Evolutionary conservation across 2,113 vertebrate genomes (phyloP), one percentile per base, ranked within the genome.

Genomic region (Propithecus coquereli): DNA sequence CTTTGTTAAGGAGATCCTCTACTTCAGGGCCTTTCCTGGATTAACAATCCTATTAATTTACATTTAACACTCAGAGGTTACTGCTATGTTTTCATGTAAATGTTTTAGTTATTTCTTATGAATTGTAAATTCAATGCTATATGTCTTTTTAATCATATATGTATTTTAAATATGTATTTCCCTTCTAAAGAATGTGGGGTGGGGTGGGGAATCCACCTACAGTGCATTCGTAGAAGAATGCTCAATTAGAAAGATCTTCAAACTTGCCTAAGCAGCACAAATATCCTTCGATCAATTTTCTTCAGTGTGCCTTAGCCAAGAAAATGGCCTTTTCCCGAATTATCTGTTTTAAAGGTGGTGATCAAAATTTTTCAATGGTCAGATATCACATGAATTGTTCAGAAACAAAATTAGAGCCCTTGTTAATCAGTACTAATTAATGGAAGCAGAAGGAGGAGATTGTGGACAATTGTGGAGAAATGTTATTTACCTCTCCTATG

Each of bases 401-500:
- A 6, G 45, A 97, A 81, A 52, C 63, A 90, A 73, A 98, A 97
- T 96, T 20, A 93, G 87, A 96, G 27, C 54, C 6, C 70, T 90
- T 63, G 87, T 90, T 96, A 96, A 95, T 97, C 0, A 0, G 89
- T 81, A 84, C 97, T 96, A 93, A 97, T 97, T 95, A 95, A 91
- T 50, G 54, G 95, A 97, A 87, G 86, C 95, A 92, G 61, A 85
- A 59, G 68, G 61, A 63, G 94, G 80, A 96, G 89, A 79, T 52
- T 90, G 82, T 63, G 81, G 93, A 85, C 43, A 73, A 70, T 82
- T 93, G 52, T 54, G 37, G 68, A 92, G 80, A 96, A 92, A 92
- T 96, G 92, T 97, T 98, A 97, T 97, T 98, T 98, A 97, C 88
- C n/a, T 98, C 82, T 98, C 77, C n/a, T 76, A 27, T 87, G 6